Evolutionary conservation across 2,797 vertebrate genomes (phyloP), one percentile per base, ranked within the genome.

Genomic region (Sebastes trivittatus): DNA sequence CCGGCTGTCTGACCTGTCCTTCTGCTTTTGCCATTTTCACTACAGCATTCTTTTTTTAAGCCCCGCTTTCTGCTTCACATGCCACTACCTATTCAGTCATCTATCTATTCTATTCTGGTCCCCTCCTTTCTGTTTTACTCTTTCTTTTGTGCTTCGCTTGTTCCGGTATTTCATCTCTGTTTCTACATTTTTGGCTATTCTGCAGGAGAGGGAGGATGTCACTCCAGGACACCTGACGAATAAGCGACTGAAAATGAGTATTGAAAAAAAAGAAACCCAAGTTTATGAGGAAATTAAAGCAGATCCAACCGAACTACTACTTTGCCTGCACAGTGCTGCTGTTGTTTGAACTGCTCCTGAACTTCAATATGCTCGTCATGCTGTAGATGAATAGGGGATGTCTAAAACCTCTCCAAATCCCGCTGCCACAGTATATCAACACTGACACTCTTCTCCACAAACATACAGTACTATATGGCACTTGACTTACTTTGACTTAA

Each of bases 51-150:
- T 30, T 38, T 27, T 30, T 61, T 20, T 6, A 54, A 55, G 36
- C 23, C 11, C 2, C 6, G 38, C 69, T 70, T 60, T 67, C 18
- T 68, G 60, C 38, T 72, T 75, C 20, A 22, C 13, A 65, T 70
- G 77, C 76, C 80, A 71, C 52, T 20, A 49, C 59, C 55, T 20
- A 69, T 82, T 73, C 42, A 62, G 23, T 36, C 27, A 8, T 74
- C 59, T 70, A 62, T 77, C 77, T 65, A 1, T 74, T 67, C 63
- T 49, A 1, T n/a, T 60, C 72, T 61, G 1, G 23, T 18, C 58
- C 16, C 13, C 22, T 70, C 22, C 5, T 25, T 22, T 58, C 60
- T 38, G 14, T 54, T 55, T 70, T 23, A 49, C 27, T 58, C 34
- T 46, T 61, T 61, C 42, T 49, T 36, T 23, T 38, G 22, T 63